A percentile compares a stretch with the other conserved stretches of the same genome.
Evolutionary conservation across 2,888 invertebrate species (phyloP).

Genomic region (Cheilosia urbana): DNA sequence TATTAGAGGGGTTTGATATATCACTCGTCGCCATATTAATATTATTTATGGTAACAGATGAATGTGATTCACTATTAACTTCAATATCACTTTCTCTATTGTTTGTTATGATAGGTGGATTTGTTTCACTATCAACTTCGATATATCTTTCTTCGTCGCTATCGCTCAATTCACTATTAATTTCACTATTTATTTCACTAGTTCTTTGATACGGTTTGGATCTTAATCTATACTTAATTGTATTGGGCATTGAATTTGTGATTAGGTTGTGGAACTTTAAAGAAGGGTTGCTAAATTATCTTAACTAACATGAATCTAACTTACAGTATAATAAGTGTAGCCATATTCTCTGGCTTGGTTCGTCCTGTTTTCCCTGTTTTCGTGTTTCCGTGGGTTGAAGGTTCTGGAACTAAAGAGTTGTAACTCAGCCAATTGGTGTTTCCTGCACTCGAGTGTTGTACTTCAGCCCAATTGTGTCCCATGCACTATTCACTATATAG

Average conservation of each 20-base stretch:
- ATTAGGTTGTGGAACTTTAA: too few species aligned
- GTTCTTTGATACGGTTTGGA: neutral
- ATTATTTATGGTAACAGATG: neutral
- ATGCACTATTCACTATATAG: neutral
- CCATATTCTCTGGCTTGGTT: conserved; percentile 8
- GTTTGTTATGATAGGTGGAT: too few species aligned
- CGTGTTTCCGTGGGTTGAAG: conserved; percentile 7
- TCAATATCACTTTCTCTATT: neutral
- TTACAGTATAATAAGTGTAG: too few species aligned
- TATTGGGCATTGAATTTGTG: conserved; percentile 5
- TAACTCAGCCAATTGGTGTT: conserved; percentile 1
- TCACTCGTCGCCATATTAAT: conserved; percentile 1
- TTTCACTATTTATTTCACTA: conserved; percentile 4
- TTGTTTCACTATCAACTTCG: too few species aligned
- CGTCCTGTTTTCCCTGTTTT: conserved; percentile 1
- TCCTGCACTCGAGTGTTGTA: neutral
- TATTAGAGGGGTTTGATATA: conserved; percentile 6
- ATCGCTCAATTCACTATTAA: too few species aligned
- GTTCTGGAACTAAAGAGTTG: neutral
- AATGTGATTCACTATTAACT: neutral
- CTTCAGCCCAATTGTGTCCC: neutral
- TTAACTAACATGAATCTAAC: too few species aligned
- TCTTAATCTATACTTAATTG: conserved; percentile 7
- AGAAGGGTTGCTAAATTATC: too few species aligned
- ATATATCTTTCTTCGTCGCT: too few species aligned